phyloP scores from a whole-genome alignment of 2,113 vertebrate genomes.

The Girardinichthys multiradiatus region DNA sequence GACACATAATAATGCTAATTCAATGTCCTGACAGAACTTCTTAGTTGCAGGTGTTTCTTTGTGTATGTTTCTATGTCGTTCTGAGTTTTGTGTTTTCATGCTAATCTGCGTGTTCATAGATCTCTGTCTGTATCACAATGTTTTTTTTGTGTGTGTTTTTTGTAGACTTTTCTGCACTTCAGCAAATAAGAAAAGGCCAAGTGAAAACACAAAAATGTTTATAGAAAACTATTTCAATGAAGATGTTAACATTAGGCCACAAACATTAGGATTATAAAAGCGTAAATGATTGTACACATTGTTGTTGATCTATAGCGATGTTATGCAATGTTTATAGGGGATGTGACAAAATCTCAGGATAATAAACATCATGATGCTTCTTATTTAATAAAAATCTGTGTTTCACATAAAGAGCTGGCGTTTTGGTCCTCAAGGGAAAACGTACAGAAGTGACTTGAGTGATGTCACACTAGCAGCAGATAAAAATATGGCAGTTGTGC shows the following conservation, averaged over 20 bases:
- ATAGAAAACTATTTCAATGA: background rate
- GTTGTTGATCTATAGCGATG: background rate
- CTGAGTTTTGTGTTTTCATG: background rate
- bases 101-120: background rate
- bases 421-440: background rate
- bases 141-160: background rate
- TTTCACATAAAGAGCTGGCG: no score
- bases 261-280: background rate
- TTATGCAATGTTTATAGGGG: background rate
- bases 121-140: background rate
- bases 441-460: background rate
- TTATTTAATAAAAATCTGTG: no score
- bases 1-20: slow-evolving; percentile 34
- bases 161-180: background rate
- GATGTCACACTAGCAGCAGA: no score
- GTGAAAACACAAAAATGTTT: background rate
- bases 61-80: background rate
- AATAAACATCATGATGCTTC: no score
- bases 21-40: slow-evolving; percentile 11
- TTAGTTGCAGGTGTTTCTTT: slow-evolving; percentile 32
- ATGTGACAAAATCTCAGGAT: background rate
- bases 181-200: background rate
- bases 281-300: background rate
- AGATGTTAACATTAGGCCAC: background rate
- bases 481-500: no score